Evolutionary conservation across 1,140 invertebrate genomes (phyloP).

Genomic region (Drosophila funebris): DNA sequence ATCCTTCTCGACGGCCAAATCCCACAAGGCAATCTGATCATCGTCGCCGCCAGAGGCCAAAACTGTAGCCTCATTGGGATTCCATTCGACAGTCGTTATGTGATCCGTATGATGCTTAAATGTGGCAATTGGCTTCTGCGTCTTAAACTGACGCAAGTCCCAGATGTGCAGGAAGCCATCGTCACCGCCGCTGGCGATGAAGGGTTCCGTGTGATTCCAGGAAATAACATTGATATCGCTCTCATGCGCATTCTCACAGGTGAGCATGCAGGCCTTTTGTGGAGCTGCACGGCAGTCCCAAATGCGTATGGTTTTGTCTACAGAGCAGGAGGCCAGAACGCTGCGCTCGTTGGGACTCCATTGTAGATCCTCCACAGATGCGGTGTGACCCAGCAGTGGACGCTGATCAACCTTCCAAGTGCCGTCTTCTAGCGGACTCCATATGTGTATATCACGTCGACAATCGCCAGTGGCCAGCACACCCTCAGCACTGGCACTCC

Average conservation of each 20-base stretch:
- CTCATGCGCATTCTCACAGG: conserved; percentile 93
- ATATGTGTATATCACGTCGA: conserved; percentile 94
- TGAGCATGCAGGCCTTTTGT: conserved; percentile 95
- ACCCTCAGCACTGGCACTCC: conserved; percentile 92
- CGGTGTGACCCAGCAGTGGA: conserved; percentile 93
- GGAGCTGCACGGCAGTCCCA: conserved; percentile 95
- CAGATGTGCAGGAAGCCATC: conserved; percentile 97
- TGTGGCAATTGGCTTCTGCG: conserved; percentile 92
- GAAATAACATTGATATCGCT: conserved; percentile 98
- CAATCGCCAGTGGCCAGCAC: conserved; percentile 84
- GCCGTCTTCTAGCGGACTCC: conserved; percentile 90
- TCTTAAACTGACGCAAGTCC: conserved; percentile 96
- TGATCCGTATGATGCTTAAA: conserved; percentile 97
- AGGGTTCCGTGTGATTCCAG: conserved; percentile 97
- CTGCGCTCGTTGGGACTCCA: conserved; percentile 98
- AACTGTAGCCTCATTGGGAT: conserved; percentile 95
- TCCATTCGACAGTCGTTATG: conserved; percentile 98
- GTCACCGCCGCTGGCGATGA: conserved; percentile 97
- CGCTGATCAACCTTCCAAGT: conserved; percentile 95
- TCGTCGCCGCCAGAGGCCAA: conserved; percentile 97
- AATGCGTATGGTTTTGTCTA: conserved; percentile 95
- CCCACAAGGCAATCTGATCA: conserved; percentile 98
- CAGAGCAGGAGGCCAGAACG: conserved; percentile 97
- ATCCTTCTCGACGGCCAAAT: conserved; percentile 95
- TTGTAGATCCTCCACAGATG: conserved; percentile 98